phyloP scores from a whole-genome alignment of 1,140 invertebrate species.

The Pogonomyrmex californicus region DNA sequence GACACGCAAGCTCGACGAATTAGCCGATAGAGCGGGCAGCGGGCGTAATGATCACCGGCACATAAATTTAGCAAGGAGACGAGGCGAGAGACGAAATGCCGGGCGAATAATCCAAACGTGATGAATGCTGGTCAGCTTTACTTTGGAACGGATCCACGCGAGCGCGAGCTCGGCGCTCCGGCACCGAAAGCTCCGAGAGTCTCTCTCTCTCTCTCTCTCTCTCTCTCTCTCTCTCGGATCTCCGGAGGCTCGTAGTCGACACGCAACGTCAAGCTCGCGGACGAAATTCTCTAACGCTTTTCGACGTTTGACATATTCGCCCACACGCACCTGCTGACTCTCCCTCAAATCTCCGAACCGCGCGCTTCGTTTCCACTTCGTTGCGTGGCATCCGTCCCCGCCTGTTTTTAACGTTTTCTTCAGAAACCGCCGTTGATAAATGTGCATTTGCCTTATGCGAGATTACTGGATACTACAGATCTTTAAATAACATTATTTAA shows the following conservation, averaged over 20 bases:
- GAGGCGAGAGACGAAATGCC: slow-evolving; percentile 74
- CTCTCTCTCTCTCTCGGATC: slow-evolving; percentile 34
- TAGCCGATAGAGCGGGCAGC: slow-evolving; percentile 71
- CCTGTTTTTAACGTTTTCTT: slow-evolving; percentile 43
- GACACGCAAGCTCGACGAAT: slow-evolving; percentile 61
- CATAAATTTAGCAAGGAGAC: slow-evolving; percentile 79
- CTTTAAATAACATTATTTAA: neutral
- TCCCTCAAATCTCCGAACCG: slow-evolving; percentile 41
- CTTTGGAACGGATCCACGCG: slow-evolving; percentile 81
- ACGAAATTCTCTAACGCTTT: slow-evolving; percentile 78
- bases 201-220: neutral
- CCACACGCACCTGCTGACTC: slow-evolving; percentile 72
- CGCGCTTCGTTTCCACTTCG: slow-evolving; percentile 45
- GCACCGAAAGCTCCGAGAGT: slow-evolving; percentile 40
- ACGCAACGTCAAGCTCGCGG: slow-evolving; percentile 77
- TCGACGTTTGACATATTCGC: slow-evolving; percentile 79
- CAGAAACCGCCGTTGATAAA: slow-evolving; percentile 14
- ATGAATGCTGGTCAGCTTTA: slow-evolving; percentile 78
- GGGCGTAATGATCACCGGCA: slow-evolving; percentile 74
- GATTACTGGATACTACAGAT: neutral
- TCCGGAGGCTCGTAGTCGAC: slow-evolving; percentile 58
- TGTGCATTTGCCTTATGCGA: slow-evolving; percentile 14
- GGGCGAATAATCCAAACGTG: slow-evolving; percentile 78
- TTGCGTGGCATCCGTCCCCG: slow-evolving; percentile 50
- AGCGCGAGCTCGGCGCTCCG: slow-evolving; percentile 59